Conservation (phyloP, 2,888 invertebrate species). For the Chrysolina haemoptera region DNA sequence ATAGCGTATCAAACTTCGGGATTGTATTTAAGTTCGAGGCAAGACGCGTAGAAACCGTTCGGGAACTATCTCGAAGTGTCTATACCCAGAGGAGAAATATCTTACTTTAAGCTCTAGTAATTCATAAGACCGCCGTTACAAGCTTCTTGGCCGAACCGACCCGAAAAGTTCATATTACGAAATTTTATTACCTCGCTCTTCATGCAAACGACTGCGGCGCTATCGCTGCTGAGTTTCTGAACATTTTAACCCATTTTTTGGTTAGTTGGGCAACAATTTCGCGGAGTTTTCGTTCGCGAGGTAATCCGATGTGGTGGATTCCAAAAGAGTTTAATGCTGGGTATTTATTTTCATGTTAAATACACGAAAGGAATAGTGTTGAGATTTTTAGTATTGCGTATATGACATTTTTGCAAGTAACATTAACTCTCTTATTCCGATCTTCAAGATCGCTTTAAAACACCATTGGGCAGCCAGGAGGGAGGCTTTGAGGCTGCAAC, state of each 20-base stretch:
- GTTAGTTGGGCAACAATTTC: slow-evolving; percentile 1
- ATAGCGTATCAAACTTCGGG: slow-evolving; percentile 23
- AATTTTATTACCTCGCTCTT: slow-evolving; percentile 50
- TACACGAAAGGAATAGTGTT: too few species aligned
- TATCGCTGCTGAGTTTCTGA: slow-evolving; percentile 33
- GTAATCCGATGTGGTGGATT: neutral
- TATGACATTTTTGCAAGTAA: too few species aligned
- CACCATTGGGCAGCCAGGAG: too few species aligned
- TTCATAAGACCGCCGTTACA: slow-evolving; percentile 49
- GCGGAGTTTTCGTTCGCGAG: neutral
- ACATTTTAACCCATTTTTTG: slow-evolving; percentile 28
- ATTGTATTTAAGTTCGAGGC: slow-evolving; percentile 26
- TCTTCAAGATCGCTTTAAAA: too few species aligned
- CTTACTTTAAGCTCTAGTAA: slow-evolving; percentile 52
- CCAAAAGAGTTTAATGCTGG: neutral
- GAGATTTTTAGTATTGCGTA: too few species aligned
- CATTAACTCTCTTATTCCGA: too few species aligned
- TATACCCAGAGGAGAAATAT: slow-evolving; percentile 51
- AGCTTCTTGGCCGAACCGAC: slow-evolving; percentile 41
- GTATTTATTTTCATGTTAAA: too few species aligned
- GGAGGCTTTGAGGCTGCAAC: too few species aligned
- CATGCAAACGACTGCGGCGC: slow-evolving; percentile 44
- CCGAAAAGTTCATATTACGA: slow-evolving; percentile 51
- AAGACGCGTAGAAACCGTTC: slow-evolving; percentile 34
- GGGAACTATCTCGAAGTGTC: slow-evolving; percentile 45